Conservation (phyloP, 2,888 invertebrate genomes). For the Pardosa pseudoannulata region DNA sequence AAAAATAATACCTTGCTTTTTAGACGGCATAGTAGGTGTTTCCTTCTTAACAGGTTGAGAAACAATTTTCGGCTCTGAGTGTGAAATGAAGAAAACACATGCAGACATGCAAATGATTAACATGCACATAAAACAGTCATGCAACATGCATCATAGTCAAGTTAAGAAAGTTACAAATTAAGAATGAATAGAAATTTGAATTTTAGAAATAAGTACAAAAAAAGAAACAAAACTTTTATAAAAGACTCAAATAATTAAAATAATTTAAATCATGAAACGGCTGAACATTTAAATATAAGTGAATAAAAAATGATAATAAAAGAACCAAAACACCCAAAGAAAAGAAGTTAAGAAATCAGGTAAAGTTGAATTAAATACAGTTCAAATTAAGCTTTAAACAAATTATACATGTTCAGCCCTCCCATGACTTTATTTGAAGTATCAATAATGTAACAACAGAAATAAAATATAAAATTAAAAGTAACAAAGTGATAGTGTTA, state of each 20-base stretch:
- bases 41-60: slow-evolving; percentile 48
- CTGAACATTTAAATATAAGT: neutral
- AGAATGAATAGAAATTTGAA: slow-evolving; percentile 14
- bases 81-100: slow-evolving; percentile 56
- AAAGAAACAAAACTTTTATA: too few relatives aligned
- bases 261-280: neutral
- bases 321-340: neutral
- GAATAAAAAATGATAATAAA: too few relatives aligned
- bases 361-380: too few relatives aligned
- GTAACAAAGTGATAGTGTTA: too few relatives aligned
- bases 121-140: slow-evolving; percentile 32
- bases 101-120: slow-evolving; percentile 45
- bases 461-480: too few relatives aligned
- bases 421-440: too few relatives aligned
- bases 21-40: slow-evolving; percentile 36
- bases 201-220: neutral
- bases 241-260: too few relatives aligned
- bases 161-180: neutral
- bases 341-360: too few relatives aligned
- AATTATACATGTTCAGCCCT: too few relatives aligned
- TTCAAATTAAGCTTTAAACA: too few relatives aligned
- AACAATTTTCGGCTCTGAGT: slow-evolving; percentile 55
- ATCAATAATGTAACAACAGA: too few relatives aligned
- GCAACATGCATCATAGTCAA: neutral
- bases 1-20: slow-evolving; percentile 59